Base-by-base conservation (phyloP, 2,113 vertebrate species). In the Ceratotherium simum region DNA sequence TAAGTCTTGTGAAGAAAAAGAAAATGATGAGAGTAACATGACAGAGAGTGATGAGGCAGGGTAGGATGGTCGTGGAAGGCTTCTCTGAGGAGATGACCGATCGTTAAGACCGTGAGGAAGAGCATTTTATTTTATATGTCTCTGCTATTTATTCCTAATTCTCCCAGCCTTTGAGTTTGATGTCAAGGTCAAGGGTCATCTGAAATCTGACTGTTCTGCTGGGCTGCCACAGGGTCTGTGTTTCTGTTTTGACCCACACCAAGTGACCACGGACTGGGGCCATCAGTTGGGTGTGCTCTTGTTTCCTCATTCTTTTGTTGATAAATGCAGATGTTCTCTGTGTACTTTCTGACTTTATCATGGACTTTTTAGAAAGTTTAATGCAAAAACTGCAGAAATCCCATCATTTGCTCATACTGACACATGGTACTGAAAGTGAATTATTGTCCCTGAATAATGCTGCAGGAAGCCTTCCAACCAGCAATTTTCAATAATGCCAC, bases 401-500 rank as follows among this genome's bases (percentile, higher is more conserved):
- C 65, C 95, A 48, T 96, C 93, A 39, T 89, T 96, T 79, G 54
- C 42, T 94, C 58, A 8, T 76, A 9, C 56, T 81, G 90, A 76
- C 87, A 92, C 84, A 64, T 4, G 62, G 60, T 72, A 91, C 95
- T 93, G 65, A 69, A 96, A 97, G 84, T 78, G 88, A 97, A 60
- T 29, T 91, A 95, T 58, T 97, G 80, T 91, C 96, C 54, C 93
- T 88, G 65, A 97, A 70, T 88, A 93, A 72, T 0, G 0, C 60
- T 95, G 72, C 58, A 95, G 95, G 98, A 97, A 94, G 69, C 65
- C 69, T 92, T 96, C 97, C 84, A 98, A 97, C 85, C 69, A 93
- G 82, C 60, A 85, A 2, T 97, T 98, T 98, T 93, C 98, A 92
- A 31, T 78, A 85, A 80, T 93, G 93, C 12, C 79, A 39, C 84